phyloP scores from a whole-genome alignment of 2,797 vertebrate species.

The Odontamblyopus lacepedii region DNA sequence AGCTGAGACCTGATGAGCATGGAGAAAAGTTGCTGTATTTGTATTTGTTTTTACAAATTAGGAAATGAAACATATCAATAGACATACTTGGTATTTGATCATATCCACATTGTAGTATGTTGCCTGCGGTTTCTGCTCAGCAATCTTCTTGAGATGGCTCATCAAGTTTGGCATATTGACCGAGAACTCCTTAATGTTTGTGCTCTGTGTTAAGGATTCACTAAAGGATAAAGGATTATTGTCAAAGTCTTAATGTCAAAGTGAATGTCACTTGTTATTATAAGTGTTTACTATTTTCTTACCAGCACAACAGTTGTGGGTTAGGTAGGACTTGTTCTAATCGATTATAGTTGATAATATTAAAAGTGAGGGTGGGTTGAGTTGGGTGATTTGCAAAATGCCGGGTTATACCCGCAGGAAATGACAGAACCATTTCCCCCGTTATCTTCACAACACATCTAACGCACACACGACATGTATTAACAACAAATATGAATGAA shows the following conservation, averaged over 20 bases:
- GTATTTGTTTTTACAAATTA: neutral
- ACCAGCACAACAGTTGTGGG: slow-evolving; percentile 98
- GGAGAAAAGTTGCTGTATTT: neutral
- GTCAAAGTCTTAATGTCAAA: neutral
- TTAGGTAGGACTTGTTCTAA: slow-evolving; percentile 98
- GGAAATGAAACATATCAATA: neutral
- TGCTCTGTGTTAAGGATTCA: slow-evolving; percentile 80
- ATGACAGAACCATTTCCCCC: slow-evolving; percentile 97
- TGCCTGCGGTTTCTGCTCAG: slow-evolving; percentile 97
- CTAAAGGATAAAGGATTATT: slow-evolving; percentile 59
- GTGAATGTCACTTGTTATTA: neutral
- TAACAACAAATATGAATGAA: slow-evolving; percentile 1
- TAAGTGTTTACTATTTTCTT: slow-evolving; percentile 40
- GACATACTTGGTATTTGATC: slow-evolving; percentile 93
- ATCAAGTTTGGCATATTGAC: slow-evolving; percentile 98
- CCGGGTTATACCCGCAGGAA: slow-evolving; percentile 95
- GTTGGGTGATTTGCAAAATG: slow-evolving; percentile 93
- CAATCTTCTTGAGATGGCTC: slow-evolving; percentile 94
- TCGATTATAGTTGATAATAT: slow-evolving; percentile 90
- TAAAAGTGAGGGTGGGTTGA: slow-evolving; percentile 91
- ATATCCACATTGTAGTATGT: slow-evolving; percentile 99
- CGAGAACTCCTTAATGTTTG: slow-evolving; percentile 94
- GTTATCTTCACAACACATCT: slow-evolving; percentile 96
- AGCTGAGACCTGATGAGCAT: slow-evolving; percentile 85
- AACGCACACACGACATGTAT: neutral